phyloP scores from a whole-genome alignment of 2,113 vertebrate genomes.

The Pangasianodon gigas region DNA sequence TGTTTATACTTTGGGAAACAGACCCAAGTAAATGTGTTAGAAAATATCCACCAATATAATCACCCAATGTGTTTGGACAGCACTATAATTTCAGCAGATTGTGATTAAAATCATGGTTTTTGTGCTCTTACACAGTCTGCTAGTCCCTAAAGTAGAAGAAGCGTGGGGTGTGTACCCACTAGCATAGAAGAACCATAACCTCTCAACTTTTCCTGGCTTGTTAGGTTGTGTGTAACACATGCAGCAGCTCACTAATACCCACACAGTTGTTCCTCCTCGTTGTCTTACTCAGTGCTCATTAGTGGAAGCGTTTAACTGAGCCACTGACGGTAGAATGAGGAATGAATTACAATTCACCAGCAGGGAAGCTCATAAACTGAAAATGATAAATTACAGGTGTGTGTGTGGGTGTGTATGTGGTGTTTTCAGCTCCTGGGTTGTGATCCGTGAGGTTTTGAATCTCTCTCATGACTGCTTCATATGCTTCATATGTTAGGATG shows the following conservation, averaged over 20 bases:
- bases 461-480: not conserved
- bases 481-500: not conserved
- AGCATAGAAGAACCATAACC: not conserved
- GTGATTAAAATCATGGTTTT: not conserved
- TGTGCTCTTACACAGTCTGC: not conserved
- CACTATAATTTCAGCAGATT: not conserved
- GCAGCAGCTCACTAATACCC: conserved; percentile 2
- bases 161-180: not conserved
- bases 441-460: not conserved
- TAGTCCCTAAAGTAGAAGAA: not conserved
- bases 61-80: not conserved
- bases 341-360: not conserved
- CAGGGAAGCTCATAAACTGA: conserved; percentile 7
- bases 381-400: conserved; percentile 11
- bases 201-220: not conserved
- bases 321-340: conserved; percentile 1
- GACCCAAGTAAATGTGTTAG: not conserved
- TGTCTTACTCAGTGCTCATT: not conserved
- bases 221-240: not conserved
- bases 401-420: not conserved
- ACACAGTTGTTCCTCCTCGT: not conserved
- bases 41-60: not conserved
- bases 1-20: not conserved
- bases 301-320: not conserved
- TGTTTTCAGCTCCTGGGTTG: not conserved